Percentiles rank a stretch among this genome's conserved stretches.
These are phyloP conservation scores for Psittacara wagleri DNA, from an alignment of 2,113 vertebrate species.

Conservation along the genomic window DNA sequence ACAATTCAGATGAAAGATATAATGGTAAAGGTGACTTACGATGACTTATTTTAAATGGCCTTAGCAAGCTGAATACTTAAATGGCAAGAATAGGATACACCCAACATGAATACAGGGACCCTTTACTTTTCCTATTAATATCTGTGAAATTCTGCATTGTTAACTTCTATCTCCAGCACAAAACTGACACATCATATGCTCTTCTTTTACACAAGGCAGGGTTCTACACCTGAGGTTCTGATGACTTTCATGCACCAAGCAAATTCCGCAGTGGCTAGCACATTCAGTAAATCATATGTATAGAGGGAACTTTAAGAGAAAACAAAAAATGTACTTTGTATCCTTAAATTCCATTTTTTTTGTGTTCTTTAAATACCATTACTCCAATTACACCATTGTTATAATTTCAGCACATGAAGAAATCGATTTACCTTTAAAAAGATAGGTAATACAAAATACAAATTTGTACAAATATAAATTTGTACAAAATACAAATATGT, in stretches of 20 bases:
- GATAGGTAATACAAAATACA: background rate
- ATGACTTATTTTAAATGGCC: background rate
- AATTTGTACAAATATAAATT: too few species aligned
- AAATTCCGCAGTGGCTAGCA: background rate
- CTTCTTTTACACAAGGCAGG: background rate
- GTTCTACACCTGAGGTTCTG: background rate
- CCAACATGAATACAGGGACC: background rate
- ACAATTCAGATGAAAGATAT: background rate
- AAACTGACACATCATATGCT: background rate
- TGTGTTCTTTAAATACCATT: background rate
- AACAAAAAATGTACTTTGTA: background rate
- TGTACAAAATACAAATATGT: too few species aligned
- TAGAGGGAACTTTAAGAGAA: background rate
- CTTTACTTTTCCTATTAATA: background rate
- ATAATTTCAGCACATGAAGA: background rate
- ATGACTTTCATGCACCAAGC: background rate
- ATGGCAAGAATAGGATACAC: background rate
- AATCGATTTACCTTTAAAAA: background rate
- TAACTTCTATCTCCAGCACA: background rate
- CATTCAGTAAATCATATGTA: background rate
- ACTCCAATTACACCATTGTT: background rate
- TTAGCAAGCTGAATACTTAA: background rate
- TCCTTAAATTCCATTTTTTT: background rate
- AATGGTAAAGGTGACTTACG: constrained; percentile 6
- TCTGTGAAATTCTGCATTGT: background rate